Evolutionary conservation across 2,888 invertebrate species (phyloP).

Genomic region (Dione vanillae): DNA sequence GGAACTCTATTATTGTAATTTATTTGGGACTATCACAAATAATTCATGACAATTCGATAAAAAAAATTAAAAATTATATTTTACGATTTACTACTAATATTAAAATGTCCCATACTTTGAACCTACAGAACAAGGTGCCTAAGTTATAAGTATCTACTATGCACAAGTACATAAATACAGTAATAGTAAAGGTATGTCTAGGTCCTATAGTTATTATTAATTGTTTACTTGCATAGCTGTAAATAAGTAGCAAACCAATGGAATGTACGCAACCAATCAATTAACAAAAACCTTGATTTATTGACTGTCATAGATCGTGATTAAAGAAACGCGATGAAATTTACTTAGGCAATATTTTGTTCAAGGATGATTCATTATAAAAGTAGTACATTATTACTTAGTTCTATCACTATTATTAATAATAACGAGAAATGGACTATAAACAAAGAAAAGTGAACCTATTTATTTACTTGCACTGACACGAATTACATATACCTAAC

Average conservation of each 20-base stretch:
- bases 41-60: conserved; percentile 3
- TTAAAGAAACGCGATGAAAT: conserved; percentile 34
- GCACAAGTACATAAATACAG: neutral
- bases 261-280: conserved; percentile 25
- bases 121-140: neutral
- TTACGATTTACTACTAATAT: neutral
- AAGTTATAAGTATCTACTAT: neutral
- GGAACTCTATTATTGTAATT: conserved; percentile 57
- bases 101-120: neutral
- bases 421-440: neutral
- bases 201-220: conserved; percentile 6
- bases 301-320: conserved; percentile 33
- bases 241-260: conserved; percentile 11
- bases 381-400: neutral
- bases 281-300: conserved; percentile 39
- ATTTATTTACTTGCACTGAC: no score
- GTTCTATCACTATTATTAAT: neutral
- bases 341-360: conserved; percentile 3
- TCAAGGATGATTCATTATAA: neutral
- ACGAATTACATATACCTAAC: no score
- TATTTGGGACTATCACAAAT: conserved; percentile 45
- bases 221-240: conserved; percentile 24
- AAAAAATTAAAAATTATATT: neutral
- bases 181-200: neutral
- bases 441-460: neutral